A percentile compares a stretch with the other conserved stretches of the same genome.
phyloP scores from a whole-genome alignment of 92 coral and sea anemone species.

The Epizoanthus illoricatus region DNA sequence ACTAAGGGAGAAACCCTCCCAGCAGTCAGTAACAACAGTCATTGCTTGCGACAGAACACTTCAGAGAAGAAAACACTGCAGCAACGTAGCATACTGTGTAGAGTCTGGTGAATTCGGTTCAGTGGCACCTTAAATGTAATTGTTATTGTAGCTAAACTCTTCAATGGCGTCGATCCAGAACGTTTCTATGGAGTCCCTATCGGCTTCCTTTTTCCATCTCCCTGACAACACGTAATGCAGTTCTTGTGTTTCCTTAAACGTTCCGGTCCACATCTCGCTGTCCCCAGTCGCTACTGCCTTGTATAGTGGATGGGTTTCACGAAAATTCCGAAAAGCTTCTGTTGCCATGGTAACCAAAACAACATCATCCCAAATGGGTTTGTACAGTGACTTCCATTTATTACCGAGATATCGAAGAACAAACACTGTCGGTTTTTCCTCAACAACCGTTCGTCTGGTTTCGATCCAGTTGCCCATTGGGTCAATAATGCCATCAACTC shows the following conservation, averaged over 20 bases:
- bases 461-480: neutral
- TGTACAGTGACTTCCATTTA: neutral
- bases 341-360: neutral
- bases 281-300: neutral
- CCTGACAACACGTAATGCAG: constrained; percentile 9
- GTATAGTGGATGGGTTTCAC: neutral
- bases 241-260: neutral
- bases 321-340: constrained; percentile 2
- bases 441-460: neutral
- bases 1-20: no score
- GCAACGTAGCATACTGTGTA: no score
- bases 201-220: neutral
- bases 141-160: neutral
- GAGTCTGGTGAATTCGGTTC: no score
- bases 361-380: neutral
- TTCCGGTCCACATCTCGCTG: neutral
- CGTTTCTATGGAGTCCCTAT: neutral
- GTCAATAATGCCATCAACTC: neutral
- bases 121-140: neutral
- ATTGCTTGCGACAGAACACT: no score
- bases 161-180: constrained; percentile 18
- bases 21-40: no score
- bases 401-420: neutral
- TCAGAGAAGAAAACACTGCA: no score
- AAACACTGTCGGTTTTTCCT: neutral